phyloP scores from a whole-genome alignment of 1,140 invertebrate species.

The Drosophila micromelanica region DNA sequence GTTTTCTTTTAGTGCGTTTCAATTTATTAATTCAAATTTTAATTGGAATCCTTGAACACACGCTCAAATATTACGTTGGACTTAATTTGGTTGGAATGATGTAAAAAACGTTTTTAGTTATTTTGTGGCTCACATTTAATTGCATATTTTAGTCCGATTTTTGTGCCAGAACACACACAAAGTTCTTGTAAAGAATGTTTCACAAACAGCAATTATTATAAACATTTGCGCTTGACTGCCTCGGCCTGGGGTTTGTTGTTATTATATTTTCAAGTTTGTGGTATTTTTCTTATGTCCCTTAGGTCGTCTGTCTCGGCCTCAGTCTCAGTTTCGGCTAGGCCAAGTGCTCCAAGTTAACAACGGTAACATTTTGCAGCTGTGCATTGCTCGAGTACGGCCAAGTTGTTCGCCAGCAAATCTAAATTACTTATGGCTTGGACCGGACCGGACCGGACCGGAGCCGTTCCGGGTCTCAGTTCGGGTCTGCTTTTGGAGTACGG shows the following conservation, averaged over 20 bases:
- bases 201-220: slow-evolving; percentile 67
- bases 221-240: slow-evolving; percentile 56
- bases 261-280: slow-evolving; percentile 24
- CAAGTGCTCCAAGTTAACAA: slow-evolving; percentile 41
- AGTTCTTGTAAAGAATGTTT: slow-evolving; percentile 8
- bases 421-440: slow-evolving; percentile 8
- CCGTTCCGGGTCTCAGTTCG: not conserved
- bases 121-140: slow-evolving; percentile 2
- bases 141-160: slow-evolving; percentile 12
- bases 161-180: not conserved
- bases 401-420: slow-evolving; percentile 7
- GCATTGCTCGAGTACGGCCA: slow-evolving; percentile 8
- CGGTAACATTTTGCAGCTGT: slow-evolving; percentile 16
- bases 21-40: slow-evolving; percentile 5
- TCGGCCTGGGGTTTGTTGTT: slow-evolving; percentile 47
- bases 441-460: not conserved
- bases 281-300: slow-evolving; percentile 10
- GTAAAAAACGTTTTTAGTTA: not conserved
- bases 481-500: slow-evolving; percentile 12
- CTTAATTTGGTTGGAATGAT: not conserved
- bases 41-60: slow-evolving; percentile 2
- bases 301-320: not conserved
- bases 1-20: not conserved
- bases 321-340: slow-evolving; percentile 4
- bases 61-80: not conserved